Conservation (phyloP, 2,113 vertebrate species). For the Bambusicola thoracicus region DNA sequence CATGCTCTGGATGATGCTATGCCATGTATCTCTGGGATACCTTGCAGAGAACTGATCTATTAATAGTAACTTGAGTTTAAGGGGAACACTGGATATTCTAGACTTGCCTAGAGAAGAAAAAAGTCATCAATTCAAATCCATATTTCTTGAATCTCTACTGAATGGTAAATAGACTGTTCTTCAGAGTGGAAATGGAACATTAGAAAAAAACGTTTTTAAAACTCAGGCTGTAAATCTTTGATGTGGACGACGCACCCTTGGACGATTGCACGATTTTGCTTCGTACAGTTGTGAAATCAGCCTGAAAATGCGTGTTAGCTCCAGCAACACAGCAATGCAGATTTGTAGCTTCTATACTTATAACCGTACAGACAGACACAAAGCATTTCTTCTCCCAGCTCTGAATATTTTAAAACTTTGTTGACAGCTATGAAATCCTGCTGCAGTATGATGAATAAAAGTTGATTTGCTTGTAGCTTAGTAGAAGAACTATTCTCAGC, state of each 20-base stretch:
- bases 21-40: background rate
- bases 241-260: slow-evolving; percentile 28
- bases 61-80: slow-evolving; percentile 7
- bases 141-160: slow-evolving; percentile 12
- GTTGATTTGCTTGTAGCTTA: slow-evolving; percentile 53
- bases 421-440: slow-evolving; percentile 65
- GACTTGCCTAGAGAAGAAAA: background rate
- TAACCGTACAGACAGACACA: slow-evolving; percentile 9
- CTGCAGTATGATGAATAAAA: slow-evolving; percentile 38
- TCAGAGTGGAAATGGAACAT: slow-evolving; percentile 44
- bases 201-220: slow-evolving; percentile 35
- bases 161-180: slow-evolving; percentile 45
- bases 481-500: background rate
- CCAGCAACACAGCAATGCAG: slow-evolving; percentile 2
- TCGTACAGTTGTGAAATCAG: slow-evolving; percentile 51
- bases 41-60: slow-evolving; percentile 6
- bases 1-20: background rate
- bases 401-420: slow-evolving; percentile 55
- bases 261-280: slow-evolving; percentile 43
- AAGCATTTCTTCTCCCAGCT: slow-evolving; percentile 16
- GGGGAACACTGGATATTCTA: background rate
- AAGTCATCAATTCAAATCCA: background rate
- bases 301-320: slow-evolving; percentile 51
- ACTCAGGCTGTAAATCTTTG: slow-evolving; percentile 50
- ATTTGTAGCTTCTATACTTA: slow-evolving; percentile 55